A percentile compares a stretch with the other conserved stretches of the same genome.
Evolutionary conservation across 2,888 invertebrate species (phyloP).

Genomic region (Flexamia atlantica): DNA sequence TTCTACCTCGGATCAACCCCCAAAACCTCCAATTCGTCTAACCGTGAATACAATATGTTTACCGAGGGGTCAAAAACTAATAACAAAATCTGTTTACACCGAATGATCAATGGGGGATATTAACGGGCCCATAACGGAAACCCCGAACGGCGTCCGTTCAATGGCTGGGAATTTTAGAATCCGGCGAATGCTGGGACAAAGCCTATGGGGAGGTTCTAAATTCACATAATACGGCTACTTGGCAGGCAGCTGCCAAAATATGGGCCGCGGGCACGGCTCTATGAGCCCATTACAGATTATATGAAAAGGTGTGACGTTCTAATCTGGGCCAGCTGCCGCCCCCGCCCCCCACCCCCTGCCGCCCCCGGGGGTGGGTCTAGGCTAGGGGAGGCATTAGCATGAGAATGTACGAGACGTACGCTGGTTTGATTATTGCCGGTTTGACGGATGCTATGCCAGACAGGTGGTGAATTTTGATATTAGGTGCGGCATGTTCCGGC

Average conservation of each 20-base stretch:
- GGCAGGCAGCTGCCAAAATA: constrained; percentile 57
- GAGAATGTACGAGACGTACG: constrained; percentile 33
- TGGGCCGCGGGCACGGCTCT: constrained; percentile 41
- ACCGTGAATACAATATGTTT: neutral
- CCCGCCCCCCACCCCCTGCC: neutral
- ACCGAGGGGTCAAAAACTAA: constrained; percentile 33
- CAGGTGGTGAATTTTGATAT: neutral
- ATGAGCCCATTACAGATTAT: constrained; percentile 55
- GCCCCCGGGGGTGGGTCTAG: constrained; percentile 3
- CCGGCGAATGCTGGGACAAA: constrained; percentile 36
- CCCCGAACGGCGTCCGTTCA: neutral
- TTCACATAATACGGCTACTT: constrained; percentile 56
- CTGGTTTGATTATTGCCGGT: constrained; percentile 9
- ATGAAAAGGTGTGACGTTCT: constrained; percentile 60
- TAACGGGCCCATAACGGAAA: constrained; percentile 5
- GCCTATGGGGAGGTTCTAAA: neutral
- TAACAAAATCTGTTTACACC: constrained; percentile 51
- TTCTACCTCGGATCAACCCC: neutral
- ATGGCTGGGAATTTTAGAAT: constrained; percentile 38
- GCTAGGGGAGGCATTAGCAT: constrained; percentile 26
- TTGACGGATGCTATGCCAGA: constrained; percentile 9
- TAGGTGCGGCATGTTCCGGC: neutral
- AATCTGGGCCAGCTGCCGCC: constrained; percentile 45
- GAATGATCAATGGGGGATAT: neutral
- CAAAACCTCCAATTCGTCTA: neutral